Percentiles rank a stretch among this genome's conserved stretches.
Evolutionary conservation across 2,113 vertebrate species (phyloP).

Genomic region (Chloropsis hardwickii): DNA sequence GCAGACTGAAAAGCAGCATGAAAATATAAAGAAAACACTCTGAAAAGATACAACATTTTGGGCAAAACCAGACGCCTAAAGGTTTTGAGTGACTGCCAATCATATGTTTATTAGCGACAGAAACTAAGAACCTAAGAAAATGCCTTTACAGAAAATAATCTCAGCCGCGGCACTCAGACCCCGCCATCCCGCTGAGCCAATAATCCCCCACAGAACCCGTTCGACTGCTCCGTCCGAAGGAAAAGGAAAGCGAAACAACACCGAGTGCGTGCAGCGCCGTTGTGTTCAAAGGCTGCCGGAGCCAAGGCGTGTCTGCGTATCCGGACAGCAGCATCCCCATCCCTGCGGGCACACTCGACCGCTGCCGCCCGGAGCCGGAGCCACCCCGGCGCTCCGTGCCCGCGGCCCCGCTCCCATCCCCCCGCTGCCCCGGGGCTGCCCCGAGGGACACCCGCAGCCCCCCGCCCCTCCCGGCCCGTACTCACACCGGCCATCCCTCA

Average conservation of each 20-base stretch:
- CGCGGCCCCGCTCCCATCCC: background rate
- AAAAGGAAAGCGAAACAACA: background rate
- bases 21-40: background rate
- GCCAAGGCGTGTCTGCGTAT: background rate
- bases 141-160: background rate
- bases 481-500: slow-evolving; percentile 45
- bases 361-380: background rate
- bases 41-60: background rate
- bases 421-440: no score
- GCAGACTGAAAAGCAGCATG: background rate
- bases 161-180: background rate
- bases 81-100: background rate
- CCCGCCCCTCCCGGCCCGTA: no score
- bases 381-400: background rate
- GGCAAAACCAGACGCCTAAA: background rate
- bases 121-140: slow-evolving; percentile 6
- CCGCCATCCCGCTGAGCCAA: background rate
- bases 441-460: background rate
- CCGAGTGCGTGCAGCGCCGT: fast-evolving
- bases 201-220: background rate
- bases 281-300: fast-evolving
- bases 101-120: background rate
- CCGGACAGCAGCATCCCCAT: background rate
- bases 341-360: background rate
- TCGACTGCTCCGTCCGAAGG: background rate